Conservation (phyloP, 2,113 vertebrate species). For the Oryzias javanicus region DNA sequence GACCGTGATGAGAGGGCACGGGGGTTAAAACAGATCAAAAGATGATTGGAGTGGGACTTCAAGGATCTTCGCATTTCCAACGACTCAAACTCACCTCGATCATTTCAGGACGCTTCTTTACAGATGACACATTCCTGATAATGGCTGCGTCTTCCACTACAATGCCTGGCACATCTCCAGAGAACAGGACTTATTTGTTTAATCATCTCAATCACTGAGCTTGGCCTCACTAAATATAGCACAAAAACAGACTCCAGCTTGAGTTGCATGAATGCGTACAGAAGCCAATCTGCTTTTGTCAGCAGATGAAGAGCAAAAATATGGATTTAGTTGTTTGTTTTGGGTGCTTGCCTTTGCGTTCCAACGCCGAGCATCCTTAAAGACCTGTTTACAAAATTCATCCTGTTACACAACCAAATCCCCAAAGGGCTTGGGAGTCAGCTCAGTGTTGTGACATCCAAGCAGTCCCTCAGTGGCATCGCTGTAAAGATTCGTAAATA, state of each 20-base stretch:
- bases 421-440: slow-evolving; percentile 28
- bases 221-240: slow-evolving; percentile 62
- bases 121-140: slow-evolving; percentile 42
- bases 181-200: slow-evolving; percentile 66
- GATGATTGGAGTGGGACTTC: too few species aligned
- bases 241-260: slow-evolving; percentile 45
- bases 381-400: slow-evolving; percentile 48
- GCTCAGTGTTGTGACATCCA: slow-evolving; percentile 35
- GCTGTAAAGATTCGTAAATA: too few species aligned
- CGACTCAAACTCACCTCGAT: too few species aligned
- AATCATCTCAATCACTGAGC: slow-evolving; percentile 69
- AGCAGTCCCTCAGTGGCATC: slow-evolving; percentile 18
- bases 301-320: slow-evolving; percentile 34
- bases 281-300: slow-evolving; percentile 41
- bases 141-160: slow-evolving; percentile 38
- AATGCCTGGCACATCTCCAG: slow-evolving; percentile 47
- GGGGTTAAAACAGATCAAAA: too few species aligned
- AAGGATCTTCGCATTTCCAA: too few species aligned
- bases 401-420: slow-evolving; percentile 69
- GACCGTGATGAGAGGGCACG: too few species aligned
- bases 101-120: neutral
- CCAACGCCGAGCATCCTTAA: slow-evolving; percentile 39
- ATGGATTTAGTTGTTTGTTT: slow-evolving; percentile 40
- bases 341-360: slow-evolving; percentile 33
- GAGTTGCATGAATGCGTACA: slow-evolving; percentile 38